Base-by-base conservation (phyloP, 2,888 invertebrate species). In the Andrena flavipes region DNA sequence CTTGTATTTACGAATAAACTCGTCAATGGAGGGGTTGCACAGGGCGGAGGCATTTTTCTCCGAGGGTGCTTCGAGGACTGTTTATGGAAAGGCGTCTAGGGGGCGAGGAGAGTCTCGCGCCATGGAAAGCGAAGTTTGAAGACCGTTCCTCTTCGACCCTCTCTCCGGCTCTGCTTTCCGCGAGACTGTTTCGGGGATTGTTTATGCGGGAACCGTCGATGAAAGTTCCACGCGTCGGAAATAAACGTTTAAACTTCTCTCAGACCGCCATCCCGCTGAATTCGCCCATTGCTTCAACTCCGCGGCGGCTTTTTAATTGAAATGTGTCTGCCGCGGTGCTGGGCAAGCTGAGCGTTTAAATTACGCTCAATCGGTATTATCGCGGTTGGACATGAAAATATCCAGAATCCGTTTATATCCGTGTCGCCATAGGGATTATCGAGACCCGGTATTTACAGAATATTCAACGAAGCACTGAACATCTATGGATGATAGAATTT, bases 121-220 rank as follows among this genome's bases (percentile, higher is more conserved):
- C 69, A 60, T 30, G 42, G 77, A 83, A 80, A 83, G 77, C 70
- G 70, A 83, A 83, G 77, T 83, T 83, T 83, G 69, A 83, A 77
- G 84, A 56, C 60, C 73, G 33, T 59, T 48, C 56, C 20, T 23
- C 54, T 42, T 42, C 42, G 42, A 54, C 48, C 26, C 42, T 29
- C 56, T 20, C 67, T 71, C 29, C 23, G 42, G n/a, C 20, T 29
- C 16, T 35, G 10, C n/a, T 2, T n/a, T 49, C 56, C 30, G 7
- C 60, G 60, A 33, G 60, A 62, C 64, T 72, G 64, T 77, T 77
- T 77, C 76, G 64, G 65, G 77, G 72, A 83, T 83, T 83, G 83
- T 83, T 83, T 83, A 77, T 76, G 69, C 69, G 33, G 56, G 62
- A 29, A 26, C 51, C 70, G 56, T 69, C 77, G 64, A 65, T 69